Evolutionary conservation across 1,140 invertebrate species (phyloP).

Genomic region (Sarcophaga peregrina): DNA sequence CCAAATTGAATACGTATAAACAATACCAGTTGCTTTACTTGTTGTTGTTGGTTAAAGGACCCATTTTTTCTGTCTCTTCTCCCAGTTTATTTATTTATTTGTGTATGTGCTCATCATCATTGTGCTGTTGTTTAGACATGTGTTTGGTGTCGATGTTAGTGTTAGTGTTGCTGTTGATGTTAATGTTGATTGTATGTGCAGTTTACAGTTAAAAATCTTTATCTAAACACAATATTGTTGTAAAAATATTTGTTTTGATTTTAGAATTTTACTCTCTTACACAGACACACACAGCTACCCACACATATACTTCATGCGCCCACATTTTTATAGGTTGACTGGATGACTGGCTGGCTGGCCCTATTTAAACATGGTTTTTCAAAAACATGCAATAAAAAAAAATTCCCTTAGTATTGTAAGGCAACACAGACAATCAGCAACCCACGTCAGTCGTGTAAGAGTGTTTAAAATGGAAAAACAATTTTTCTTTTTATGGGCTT

Average conservation of each 20-base stretch:
- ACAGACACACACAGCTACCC: background rate
- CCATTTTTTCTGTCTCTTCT: background rate
- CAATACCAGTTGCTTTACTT: too few relatives aligned
- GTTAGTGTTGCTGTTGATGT: too few relatives aligned
- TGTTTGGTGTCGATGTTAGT: background rate
- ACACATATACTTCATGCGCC: background rate
- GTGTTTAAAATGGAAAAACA: background rate
- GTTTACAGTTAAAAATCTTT: conserved; percentile 1
- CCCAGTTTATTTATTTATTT: background rate
- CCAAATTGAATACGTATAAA: too few relatives aligned
- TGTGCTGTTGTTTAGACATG: background rate
- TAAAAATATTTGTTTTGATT: conserved; percentile 12
- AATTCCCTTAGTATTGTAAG: background rate
- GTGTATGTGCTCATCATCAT: background rate
- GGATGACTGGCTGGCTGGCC: background rate
- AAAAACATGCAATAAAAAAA: too few relatives aligned
- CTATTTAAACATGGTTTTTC: background rate
- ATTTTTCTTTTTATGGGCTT: background rate
- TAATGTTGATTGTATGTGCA: too few relatives aligned
- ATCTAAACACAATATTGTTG: conserved; percentile 15
- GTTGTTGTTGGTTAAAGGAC: background rate
- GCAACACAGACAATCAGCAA: background rate
- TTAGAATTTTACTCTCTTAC: background rate
- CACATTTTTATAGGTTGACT: background rate
- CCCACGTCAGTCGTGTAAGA: background rate